These are phyloP conservation scores for Mastacembelus armatus DNA, from an alignment of 2,797 vertebrate genomes.

Conservation along the genomic window DNA sequence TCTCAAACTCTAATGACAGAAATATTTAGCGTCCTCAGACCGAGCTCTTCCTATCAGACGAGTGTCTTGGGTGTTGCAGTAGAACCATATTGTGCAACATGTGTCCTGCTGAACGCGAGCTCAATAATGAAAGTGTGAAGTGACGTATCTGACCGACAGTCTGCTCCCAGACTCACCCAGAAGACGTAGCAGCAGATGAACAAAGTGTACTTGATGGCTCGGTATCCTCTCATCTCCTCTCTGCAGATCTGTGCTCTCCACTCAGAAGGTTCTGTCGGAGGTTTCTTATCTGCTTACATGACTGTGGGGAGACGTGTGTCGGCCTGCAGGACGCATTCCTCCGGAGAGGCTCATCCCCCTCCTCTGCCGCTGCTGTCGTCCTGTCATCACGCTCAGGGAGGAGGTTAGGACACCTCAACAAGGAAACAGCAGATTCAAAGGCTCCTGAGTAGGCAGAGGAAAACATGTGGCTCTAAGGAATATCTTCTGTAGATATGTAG, in stretches of 20 bases:
- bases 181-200: conserved; percentile 85
- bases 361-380: background rate
- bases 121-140: background rate
- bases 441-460: no score
- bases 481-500: no score
- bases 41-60: no score
- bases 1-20: no score
- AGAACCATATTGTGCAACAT: background rate
- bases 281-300: background rate
- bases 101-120: background rate
- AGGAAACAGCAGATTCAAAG: background rate
- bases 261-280: background rate
- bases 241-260: background rate
- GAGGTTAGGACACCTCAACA: background rate
- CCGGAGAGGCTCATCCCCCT: background rate
- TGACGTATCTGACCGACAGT: background rate
- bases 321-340: conserved; percentile 65
- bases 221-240: conserved; percentile 77
- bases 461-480: no score
- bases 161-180: conserved; percentile 75
- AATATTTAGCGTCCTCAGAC: no score
- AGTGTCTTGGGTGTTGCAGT: no score
- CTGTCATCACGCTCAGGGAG: background rate
- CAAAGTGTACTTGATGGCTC: conserved; percentile 79
- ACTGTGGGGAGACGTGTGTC: conserved; percentile 45